Evolutionary conservation across 2,797 vertebrate genomes (phyloP), one percentile per base, ranked within the genome.

Genomic region (Anguilla pacifica): DNA sequence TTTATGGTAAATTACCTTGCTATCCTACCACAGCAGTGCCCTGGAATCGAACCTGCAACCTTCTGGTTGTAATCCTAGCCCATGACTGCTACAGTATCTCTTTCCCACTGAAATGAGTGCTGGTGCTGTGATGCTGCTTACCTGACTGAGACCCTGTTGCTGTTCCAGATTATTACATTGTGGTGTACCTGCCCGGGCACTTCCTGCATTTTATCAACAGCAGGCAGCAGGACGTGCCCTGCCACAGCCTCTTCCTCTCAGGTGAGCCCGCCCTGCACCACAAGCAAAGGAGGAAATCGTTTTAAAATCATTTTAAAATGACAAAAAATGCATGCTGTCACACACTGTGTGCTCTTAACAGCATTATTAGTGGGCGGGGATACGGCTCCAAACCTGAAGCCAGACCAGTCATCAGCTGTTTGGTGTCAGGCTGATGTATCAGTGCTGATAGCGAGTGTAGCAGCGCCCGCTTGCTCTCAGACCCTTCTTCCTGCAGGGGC

Each of bases 171-270:
- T 96, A 95, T 93, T 98, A 98, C 88, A 94, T 99, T 88, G 95
- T 97, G 92, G 97, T 97, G 92, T 98, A 97, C 91, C 94, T 98
- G 91, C 96, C 97, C 67, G 97, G 96, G 43, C 92, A 94, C 91
- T 98, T 99, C 91, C 96, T 99, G 88, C 98, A 99, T 89, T 96
- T 98, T 49, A 96, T 99, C 93, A 99, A 99, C 93, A 96, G 95
- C 94, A 97, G 96, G 53, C 97, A 99, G 93, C 97, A 98, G 90
- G 97, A 99, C 90, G 91, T 98, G 90, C 94, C 96, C 90, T 99
- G 98, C 93, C 96, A 98, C 90, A 98, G 97, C 91, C 96, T 99
- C 86, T 99, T 99, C 94, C 94, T 99, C 89, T 96, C 97, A 92
- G 98, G 98, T 98, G 95, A 53, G 87, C 86, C 31, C 28, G n/a